Base-by-base conservation (phyloP, 2,797 vertebrate genomes). In the Spondyliosoma cantharus region DNA sequence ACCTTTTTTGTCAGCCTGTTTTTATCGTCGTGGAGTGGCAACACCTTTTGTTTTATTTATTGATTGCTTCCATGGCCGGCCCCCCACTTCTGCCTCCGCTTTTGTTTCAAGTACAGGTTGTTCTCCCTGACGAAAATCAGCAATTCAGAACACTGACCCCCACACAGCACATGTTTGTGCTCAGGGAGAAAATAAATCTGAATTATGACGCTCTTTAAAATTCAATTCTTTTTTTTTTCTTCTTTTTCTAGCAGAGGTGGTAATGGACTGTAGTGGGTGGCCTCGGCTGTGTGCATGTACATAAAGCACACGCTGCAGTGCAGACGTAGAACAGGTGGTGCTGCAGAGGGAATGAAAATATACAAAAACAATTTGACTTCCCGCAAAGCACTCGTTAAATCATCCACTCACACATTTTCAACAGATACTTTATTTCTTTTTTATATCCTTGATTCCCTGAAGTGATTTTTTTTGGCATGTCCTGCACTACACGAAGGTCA, bases 191-290 rank as follows among this genome's bases (percentile, higher is more conserved):
- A 76, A 74, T 11, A 70, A 16, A 17, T 3, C 43, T 77, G 60
- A 70, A 62, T 75, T 79, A 72, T 70, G 43, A 60, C 50, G 52
- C 14, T 78, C 46, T 64, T 54, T 78, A 49, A 56, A 53, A 66
- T 60, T 13, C 22, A 24, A 3, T 42, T 52, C 2, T 48, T 24
- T 22, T 58, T 29, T 11, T 20, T n/a, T 27, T 11, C 25, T 19
- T 45, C 2, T 15, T 37, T 46, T 20, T 22, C 16, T 24, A 13
- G 3, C 25, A 64, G 43, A 42, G 58, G 32, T 66, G 54, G 7
- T 71, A 71, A 76, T 64, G 22, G 66, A 52, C 68, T 66, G 67
- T 19, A n/a, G n/a, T 37, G 27, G n/a, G 56, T 19, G 7, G 17
- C 54, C 12, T 63, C 9, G 27, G 32, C 58, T 43, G 42, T 71